phyloP scores from a whole-genome alignment of 2,888 invertebrate species.

The Oeneis ivallda region DNA sequence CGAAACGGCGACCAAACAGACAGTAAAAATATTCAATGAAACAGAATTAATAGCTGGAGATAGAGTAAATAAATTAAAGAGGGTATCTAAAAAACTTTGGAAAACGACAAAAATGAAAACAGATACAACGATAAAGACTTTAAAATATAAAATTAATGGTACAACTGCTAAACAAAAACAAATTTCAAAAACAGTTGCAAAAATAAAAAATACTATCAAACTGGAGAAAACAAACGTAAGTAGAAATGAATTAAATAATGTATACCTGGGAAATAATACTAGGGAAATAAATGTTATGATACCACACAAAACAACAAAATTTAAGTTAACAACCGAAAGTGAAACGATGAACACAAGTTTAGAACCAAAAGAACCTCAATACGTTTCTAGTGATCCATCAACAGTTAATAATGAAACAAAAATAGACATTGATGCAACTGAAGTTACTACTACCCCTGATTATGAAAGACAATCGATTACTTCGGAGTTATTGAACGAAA shows the following conservation, averaged over 20 bases:
- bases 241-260: not conserved
- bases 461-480: not conserved
- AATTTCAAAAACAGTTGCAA: not conserved
- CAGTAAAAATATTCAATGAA: constrained; percentile 5
- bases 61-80: not conserved
- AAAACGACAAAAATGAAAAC: not conserved
- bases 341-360: not conserved
- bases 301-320: not conserved
- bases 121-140: not conserved
- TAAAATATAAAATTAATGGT: not conserved
- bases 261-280: not conserved
- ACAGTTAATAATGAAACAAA: not conserved
- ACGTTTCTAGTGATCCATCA: not conserved
- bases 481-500: not conserved
- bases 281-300: not conserved
- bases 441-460: not conserved
- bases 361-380: not conserved
- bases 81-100: not conserved
- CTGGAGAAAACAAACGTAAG: not conserved
- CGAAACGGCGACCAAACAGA: constrained; percentile 29
- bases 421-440: not conserved
- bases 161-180: not conserved
- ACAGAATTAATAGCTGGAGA: not conserved
- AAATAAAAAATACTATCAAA: not conserved
- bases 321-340: not conserved